phyloP scores from a whole-genome alignment of 2,113 vertebrate genomes.

The Cervus canadensis region DNA sequence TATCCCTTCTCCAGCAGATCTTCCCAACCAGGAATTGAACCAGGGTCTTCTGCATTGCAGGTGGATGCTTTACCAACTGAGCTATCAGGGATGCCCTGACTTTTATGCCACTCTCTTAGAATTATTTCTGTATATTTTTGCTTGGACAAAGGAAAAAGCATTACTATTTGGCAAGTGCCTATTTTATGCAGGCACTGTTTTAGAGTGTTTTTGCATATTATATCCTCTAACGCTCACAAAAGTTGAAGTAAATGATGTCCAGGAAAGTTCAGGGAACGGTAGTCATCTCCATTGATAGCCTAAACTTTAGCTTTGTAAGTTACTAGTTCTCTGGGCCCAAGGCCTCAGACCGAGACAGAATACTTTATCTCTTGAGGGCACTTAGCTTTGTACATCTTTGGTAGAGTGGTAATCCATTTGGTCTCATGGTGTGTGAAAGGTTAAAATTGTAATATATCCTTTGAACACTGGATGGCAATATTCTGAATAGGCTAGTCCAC shows the following conservation, averaged over 20 bases:
- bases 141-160: neutral
- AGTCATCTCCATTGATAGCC: neutral
- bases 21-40: neutral
- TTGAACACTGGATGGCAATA: constrained; percentile 8
- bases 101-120: neutral
- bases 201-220: neutral
- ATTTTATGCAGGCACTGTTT: neutral
- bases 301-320: neutral
- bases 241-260: neutral
- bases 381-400: neutral
- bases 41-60: neutral
- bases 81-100: neutral
- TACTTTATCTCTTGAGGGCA: neutral
- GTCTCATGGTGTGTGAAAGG: neutral
- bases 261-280: neutral
- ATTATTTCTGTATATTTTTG: neutral
- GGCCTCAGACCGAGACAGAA: neutral
- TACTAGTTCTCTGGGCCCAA: neutral
- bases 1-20: neutral
- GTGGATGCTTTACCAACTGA: neutral
- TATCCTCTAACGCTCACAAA: neutral
- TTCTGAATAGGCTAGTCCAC: neutral
- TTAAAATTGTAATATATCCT: constrained; percentile 14
- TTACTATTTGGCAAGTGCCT: neutral
- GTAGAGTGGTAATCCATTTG: neutral